These are phyloP conservation scores for Opisthocomus hoazin DNA, from an alignment of 2,113 vertebrate genomes.

Conservation along the genomic window DNA sequence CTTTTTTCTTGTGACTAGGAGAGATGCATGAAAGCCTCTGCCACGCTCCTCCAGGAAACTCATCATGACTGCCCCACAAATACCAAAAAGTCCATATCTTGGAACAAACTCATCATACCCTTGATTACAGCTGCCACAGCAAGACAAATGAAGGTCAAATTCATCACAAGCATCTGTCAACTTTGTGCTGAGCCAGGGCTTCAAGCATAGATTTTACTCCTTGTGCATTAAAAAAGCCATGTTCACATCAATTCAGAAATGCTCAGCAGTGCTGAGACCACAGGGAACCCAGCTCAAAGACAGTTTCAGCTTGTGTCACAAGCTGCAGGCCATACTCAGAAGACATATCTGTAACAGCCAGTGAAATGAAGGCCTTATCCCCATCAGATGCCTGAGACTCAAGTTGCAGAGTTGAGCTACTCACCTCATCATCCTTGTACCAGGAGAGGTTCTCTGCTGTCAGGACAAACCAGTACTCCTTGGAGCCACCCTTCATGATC, in stretches of 20 bases:
- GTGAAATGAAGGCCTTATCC: neutral
- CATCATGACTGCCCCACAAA: neutral
- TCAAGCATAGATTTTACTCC: neutral
- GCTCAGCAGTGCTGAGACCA: neutral
- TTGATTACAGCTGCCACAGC: neutral
- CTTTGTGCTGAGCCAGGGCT: neutral
- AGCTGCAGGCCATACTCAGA: neutral
- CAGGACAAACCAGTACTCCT: constrained; percentile 98
- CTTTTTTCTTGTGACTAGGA: neutral
- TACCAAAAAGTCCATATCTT: neutral
- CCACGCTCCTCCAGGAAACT: neutral
- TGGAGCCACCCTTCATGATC: constrained; percentile 98
- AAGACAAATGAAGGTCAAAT: neutral
- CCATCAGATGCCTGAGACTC: neutral
- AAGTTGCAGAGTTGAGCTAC: neutral
- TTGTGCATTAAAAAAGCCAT: neutral
- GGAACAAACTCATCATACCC: neutral
- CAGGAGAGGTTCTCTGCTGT: constrained; percentile 96
- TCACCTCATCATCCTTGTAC: constrained; percentile 99
- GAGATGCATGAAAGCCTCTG: neutral
- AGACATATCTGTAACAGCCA: neutral
- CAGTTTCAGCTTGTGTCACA: neutral
- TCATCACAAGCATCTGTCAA: neutral
- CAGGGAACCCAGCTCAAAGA: neutral
- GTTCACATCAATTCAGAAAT: neutral